Base-by-base conservation (phyloP, 1,140 invertebrate species). In the Leptoteleia sp. region DNA sequence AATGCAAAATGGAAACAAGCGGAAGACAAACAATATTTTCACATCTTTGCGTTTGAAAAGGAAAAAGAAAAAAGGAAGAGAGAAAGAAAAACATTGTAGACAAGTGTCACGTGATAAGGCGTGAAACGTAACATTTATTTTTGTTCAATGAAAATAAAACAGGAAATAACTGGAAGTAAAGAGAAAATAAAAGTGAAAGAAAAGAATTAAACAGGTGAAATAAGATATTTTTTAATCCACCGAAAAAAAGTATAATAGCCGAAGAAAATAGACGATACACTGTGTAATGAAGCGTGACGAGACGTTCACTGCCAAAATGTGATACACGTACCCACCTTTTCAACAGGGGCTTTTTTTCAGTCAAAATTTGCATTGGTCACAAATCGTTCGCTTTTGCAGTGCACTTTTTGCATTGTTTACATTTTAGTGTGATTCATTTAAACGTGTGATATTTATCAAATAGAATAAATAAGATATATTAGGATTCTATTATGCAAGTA, bases 251-350 rank as follows among this genome's bases (percentile, higher is more conserved):
- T 47, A 45, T 65, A 65, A 73, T 68, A 76, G 57, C 68, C 59
- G 62, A 43, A n/a, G n/a, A 57, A 67, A 38, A 50, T 76, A 76
- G 55, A 55, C 52, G n/a, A 35, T 45, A 65, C 55, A 57, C 47
- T 35, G 54, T 42, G 27, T 62, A 76, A 47, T 57, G 27, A 62
- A 59, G 62, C 57, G 70, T 76, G 55, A 73, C 55, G 27, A 54
- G 38, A 86, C 79, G 76, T 88, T 87, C 87, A 89, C 87, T 88
- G 87, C 87, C 87, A 89, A 87, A 87, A 86, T 89, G 87, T 89
- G 87, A 88, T 88, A 88, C 70, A 84, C 61, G 73, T 79, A 82
- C 81, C 84, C 84, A 87, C 82, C 83, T 62, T 38, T 83, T 82
- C 71, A 47, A 64, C 67, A 81, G 81, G 78, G 83, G 79, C 79